Evolutionary conservation across 2,888 invertebrate species (phyloP).

Genomic region (Alsophila aescularia): DNA sequence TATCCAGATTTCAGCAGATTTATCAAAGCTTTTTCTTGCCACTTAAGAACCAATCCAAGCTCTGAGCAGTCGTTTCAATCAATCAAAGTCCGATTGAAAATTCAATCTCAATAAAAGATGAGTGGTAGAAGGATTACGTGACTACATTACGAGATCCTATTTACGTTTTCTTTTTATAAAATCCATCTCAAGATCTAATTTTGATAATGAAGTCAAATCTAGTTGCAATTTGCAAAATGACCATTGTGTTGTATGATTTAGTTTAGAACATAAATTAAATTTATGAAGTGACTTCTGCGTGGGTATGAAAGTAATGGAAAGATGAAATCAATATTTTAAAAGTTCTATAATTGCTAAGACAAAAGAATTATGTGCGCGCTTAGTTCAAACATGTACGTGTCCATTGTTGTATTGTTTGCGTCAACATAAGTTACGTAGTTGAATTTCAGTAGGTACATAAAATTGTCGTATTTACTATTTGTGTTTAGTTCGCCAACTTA

Average conservation of each 20-base stretch:
- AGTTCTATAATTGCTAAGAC: conserved; percentile 76
- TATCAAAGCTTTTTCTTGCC: conserved; percentile 73
- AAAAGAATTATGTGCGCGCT: conserved; percentile 76
- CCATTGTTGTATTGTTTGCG: conserved; percentile 48
- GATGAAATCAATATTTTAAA: conserved; percentile 79
- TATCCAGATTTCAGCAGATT: conserved; percentile 54
- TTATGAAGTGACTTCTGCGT: conserved; percentile 41
- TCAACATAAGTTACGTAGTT: background rate
- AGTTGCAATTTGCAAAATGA: background rate
- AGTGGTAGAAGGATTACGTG: conserved; percentile 74
- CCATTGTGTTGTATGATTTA: background rate
- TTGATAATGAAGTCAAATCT: conserved; percentile 11
- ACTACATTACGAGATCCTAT: conserved; percentile 60
- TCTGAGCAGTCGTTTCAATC: conserved; percentile 72
- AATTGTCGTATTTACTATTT: too few species aligned
- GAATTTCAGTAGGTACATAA: too few species aligned
- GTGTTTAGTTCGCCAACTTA: too few species aligned
- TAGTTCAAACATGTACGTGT: conserved; percentile 56
- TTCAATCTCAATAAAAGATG: conserved; percentile 76
- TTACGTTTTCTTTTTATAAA: conserved; percentile 18
- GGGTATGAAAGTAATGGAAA: conserved; percentile 59
- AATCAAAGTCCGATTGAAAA: conserved; percentile 78
- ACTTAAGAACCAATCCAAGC: conserved; percentile 75
- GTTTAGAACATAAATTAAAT: conserved; percentile 14
- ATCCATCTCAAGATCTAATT: conserved; percentile 13